phyloP scores from a whole-genome alignment of 2,113 vertebrate species.

The Irena cyanogastra region DNA sequence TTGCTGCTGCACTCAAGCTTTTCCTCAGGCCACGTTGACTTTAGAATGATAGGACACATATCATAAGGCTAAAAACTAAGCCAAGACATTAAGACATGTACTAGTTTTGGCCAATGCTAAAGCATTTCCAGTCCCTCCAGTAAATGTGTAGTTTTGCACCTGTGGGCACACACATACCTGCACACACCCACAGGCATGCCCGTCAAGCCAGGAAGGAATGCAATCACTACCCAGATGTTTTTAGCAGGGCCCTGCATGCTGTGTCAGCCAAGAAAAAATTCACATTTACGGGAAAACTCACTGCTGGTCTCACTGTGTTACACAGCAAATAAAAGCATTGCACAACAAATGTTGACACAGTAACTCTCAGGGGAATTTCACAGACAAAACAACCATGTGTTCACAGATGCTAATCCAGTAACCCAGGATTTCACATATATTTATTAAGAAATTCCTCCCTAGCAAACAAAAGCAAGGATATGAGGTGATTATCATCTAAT shows the following conservation, averaged over 20 bases:
- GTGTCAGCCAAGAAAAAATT: not conserved
- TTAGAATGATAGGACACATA: not conserved
- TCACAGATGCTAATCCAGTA: not conserved
- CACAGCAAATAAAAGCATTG: constrained; percentile 20
- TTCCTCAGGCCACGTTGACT: not conserved
- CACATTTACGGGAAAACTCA: constrained; percentile 38
- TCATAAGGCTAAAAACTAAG: not conserved
- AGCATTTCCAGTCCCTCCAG: not conserved
- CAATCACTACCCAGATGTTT: not conserved
- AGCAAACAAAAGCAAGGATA: not conserved
- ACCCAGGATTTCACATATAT: not conserved
- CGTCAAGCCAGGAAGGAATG: not conserved
- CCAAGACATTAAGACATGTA: not conserved
- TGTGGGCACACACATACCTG: not conserved
- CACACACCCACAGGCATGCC: not conserved
- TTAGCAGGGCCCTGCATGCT: not conserved
- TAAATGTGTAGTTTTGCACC: not conserved
- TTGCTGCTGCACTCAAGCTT: not conserved
- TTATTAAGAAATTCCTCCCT: not conserved
- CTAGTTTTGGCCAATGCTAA: not conserved
- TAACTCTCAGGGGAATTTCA: not conserved
- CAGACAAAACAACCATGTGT: not conserved
- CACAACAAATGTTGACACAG: not conserved
- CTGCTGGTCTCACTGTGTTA: not conserved
- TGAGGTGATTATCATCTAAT: not conserved